A percentile compares a stretch with the other conserved stretches of the same genome.
Evolutionary conservation across 2,797 vertebrate species (phyloP).

Genomic region (Triplophysa yarkandensis): DNA sequence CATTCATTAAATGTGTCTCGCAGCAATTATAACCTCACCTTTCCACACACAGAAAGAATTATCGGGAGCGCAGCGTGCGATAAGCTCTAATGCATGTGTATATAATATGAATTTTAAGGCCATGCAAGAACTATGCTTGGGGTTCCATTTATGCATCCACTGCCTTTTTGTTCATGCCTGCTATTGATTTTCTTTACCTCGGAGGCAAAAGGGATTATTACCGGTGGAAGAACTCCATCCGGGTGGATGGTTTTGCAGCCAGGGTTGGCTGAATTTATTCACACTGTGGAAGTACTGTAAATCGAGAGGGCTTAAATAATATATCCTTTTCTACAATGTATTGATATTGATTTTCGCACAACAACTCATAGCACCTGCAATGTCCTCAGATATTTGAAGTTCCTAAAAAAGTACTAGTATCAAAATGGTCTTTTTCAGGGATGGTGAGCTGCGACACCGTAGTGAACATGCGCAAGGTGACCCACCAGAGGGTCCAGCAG

Average conservation of each 20-base stretch:
- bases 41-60: slow-evolving; percentile 28
- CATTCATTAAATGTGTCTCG: slow-evolving; percentile 53
- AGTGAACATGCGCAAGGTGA: slow-evolving; percentile 88
- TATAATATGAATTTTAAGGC: slow-evolving; percentile 42
- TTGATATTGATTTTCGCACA: slow-evolving; percentile 51
- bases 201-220: slow-evolving; percentile 39
- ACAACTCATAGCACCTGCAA: slow-evolving; percentile 48
- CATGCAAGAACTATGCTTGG: slow-evolving; percentile 21
- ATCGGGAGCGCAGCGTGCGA: slow-evolving; percentile 4
- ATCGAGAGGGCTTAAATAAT: slow-evolving; percentile 35
- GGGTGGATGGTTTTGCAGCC: slow-evolving; percentile 3
- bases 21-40: slow-evolving; percentile 58
- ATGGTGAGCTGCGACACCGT: slow-evolving; percentile 72
- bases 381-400: slow-evolving; percentile 38
- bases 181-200: slow-evolving; percentile 43
- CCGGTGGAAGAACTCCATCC: slow-evolving; percentile 27
- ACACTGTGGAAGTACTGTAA: slow-evolving; percentile 29
- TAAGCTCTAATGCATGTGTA: slow-evolving; percentile 49
- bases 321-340: slow-evolving; percentile 34
- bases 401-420: too few species aligned
- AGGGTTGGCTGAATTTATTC: slow-evolving; percentile 15
- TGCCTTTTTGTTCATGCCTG: slow-evolving; percentile 32
- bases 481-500: slow-evolving; percentile 76
- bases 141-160: slow-evolving; percentile 35
- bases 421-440: slow-evolving; percentile 61